These are phyloP conservation scores for Dinoponera quadriceps DNA, from an alignment of 1,140 invertebrate genomes.

Conservation along the genomic window DNA sequence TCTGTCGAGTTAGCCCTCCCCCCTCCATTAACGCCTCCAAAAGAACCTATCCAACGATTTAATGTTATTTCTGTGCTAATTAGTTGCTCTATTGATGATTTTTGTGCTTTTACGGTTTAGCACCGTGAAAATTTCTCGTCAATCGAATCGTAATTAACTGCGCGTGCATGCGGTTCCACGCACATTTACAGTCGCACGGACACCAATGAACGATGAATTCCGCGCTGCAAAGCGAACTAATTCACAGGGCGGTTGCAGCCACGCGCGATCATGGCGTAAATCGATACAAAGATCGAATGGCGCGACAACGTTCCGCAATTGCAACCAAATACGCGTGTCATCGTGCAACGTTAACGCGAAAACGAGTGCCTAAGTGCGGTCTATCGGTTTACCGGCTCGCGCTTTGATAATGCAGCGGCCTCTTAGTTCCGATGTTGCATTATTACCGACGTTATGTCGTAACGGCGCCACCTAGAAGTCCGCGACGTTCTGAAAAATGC, in stretches of 20 bases:
- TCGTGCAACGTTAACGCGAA: background rate
- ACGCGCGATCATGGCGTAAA: background rate
- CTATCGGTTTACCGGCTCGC: background rate
- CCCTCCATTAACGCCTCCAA: no score
- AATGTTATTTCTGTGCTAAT: no score
- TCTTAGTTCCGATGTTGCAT: conserved; percentile 11
- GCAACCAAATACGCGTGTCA: background rate
- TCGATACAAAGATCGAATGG: conserved; percentile 10
- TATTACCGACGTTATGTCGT: conserved; percentile 24
- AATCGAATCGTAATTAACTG: background rate
- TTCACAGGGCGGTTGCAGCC: conserved; percentile 1
- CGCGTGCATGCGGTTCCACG: background rate
- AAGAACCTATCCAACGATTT: no score
- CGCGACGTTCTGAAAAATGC: conserved; percentile 23
- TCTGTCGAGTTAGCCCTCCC: no score
- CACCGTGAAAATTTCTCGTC: no score
- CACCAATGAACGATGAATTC: conserved; percentile 21
- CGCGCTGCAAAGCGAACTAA: background rate
- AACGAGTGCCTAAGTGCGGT: conserved; percentile 11
- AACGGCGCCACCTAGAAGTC: conserved; percentile 5
- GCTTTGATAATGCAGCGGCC: conserved; percentile 18
- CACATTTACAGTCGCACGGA: background rate
- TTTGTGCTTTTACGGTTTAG: no score
- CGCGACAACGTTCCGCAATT: background rate
- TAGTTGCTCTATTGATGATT: no score